Base-by-base conservation (phyloP, 2,888 invertebrate genomes). In the Autographa gamma region DNA sequence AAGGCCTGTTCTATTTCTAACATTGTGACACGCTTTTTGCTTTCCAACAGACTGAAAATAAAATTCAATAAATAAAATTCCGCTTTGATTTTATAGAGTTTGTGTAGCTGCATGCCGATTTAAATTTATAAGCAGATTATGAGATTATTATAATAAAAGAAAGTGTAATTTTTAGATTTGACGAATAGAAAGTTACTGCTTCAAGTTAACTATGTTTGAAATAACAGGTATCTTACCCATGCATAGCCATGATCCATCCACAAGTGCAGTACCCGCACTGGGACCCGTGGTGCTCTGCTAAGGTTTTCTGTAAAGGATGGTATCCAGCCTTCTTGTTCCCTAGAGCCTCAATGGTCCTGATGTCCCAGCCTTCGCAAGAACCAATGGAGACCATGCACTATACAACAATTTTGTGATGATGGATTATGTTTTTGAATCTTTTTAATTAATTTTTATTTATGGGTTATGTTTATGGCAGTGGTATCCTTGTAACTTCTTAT, bases 331-430 rank as follows among this genome's bases (percentile, higher is more conserved):
- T 91, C 65, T 94, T 93, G 85, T 96, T 96, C 3, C 97, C 97
- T n/a, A 98, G 89, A 0, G 97, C 97, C 87, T 98, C 98, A n/a
- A 97, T 92, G 0, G 97, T 98, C 31, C 96, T 96, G 43, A 98
- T 96, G 62, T 96, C 95, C 97, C 97, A 97, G 34, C 97, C 94
- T 43, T 95, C 91, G 68, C 96, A 96, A 0, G 96, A 95, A 6
- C 95, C 91, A 14, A 96, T 90, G 0, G 96, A 92, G 0, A 96
- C 94, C 70, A 96, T 85, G 77, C 96, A 96, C 96, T 96, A 79
- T 64, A 58, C 25, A 43, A 62, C 54, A 0, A 14, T 18, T 7
- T 18, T n/a, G 14, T 16, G 14, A 6, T 19, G 14, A 58, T 14
- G 6, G 13, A 2, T 54, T 56, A 18, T 19, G 11, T 11, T 13